Percentiles rank a stretch among this genome's conserved stretches.
phyloP scores from a whole-genome alignment of 2,888 invertebrate species.

The Hydraecia micacea region DNA sequence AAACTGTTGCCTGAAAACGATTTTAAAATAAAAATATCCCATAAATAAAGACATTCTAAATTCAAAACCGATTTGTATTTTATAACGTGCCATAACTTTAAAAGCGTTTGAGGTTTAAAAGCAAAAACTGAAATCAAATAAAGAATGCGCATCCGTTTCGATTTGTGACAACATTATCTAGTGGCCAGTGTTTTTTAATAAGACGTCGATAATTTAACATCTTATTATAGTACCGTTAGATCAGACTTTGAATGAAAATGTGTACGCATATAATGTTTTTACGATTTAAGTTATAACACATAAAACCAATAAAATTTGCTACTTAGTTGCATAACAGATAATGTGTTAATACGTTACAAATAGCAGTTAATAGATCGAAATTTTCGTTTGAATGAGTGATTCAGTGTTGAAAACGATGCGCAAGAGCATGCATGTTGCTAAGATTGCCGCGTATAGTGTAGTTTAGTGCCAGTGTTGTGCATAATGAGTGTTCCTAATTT shows the following conservation, averaged over 20 bases:
- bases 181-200: conserved; percentile 67
- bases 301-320: conserved; percentile 66
- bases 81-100: conserved; percentile 29
- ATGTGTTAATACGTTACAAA: conserved; percentile 79
- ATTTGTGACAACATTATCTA: conserved; percentile 58
- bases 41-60: conserved; percentile 48
- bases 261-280: conserved; percentile 59
- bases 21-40: conserved; percentile 15
- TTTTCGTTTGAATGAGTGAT: conserved; percentile 81
- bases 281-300: conserved; percentile 56
- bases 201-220: conserved; percentile 65
- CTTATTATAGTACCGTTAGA: conserved; percentile 62
- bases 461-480: conserved; percentile 69
- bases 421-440: conserved; percentile 70
- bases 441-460: conserved; percentile 70
- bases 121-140: conserved; percentile 45
- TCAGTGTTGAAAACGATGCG: conserved; percentile 83
- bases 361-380: conserved; percentile 80
- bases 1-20: conserved; percentile 10
- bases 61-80: conserved; percentile 48
- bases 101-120: conserved; percentile 54
- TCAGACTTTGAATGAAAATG: conserved; percentile 48
- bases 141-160: conserved; percentile 50
- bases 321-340: conserved; percentile 65
- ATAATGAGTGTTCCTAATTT: conserved; percentile 88